Evolutionary conservation across 2,888 invertebrate genomes (phyloP), one percentile per base, ranked within the genome.

Genomic region (Venusia cambrica): DNA sequence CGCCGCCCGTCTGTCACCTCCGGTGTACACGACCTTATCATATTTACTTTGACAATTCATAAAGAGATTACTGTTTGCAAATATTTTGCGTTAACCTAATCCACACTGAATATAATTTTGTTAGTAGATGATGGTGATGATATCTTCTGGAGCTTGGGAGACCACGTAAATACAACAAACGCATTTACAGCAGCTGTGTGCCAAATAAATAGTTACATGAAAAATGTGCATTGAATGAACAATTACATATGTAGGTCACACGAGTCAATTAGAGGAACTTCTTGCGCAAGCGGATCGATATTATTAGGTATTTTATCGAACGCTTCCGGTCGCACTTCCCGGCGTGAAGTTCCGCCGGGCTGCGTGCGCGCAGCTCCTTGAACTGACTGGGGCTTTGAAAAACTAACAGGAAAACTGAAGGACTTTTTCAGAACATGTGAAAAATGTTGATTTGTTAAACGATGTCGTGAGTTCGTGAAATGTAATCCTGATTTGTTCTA

Each of bases 281-380:
- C 51, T 77, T 77, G 63, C 60, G 70, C 61, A 76, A 76, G 39
- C 71, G 72, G 67, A 68, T 69, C 57, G 63, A 48, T 62, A 61
- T 62, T 62, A 67, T 67, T 68, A 64, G 50, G 38, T 56, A 58
- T 63, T 70, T 61, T 57, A 57, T 57, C 37, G 40, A 39, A 67
- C 73, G 71, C 64, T 74, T 73, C 66, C 45, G 45, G 62, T 61
- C 66, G 63, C 67, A 79, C 64, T 84, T 85, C 85, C 85, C 85
- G 85, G 73, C 60, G 44, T 48, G 42, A 46, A 51, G 73, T 71
- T 83, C 78, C 84, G 75, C 51, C 42, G 61, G 33, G 5, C 25
- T 72, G 84, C 77, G 80, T 80, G 85, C 66, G 62, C 58, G 42
- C 25, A 6, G 31, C 37, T 29, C 51, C 58, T 61, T 62, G 60